phyloP scores from a whole-genome alignment of 2,797 vertebrate genomes.

The Crenichthys baileyi region DNA sequence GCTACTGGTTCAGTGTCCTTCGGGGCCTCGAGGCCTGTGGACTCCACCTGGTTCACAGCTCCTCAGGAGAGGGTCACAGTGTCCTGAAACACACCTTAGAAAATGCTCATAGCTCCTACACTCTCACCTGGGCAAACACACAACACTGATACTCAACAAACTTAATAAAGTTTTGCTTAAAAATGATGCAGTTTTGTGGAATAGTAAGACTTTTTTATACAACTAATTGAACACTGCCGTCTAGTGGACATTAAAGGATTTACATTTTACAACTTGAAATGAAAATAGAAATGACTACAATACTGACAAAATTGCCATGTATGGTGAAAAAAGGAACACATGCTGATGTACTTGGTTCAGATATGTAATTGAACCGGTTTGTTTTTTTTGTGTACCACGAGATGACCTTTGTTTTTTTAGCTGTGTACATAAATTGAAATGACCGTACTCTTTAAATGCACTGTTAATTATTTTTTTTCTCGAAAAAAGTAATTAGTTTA shows the following conservation, averaged over 20 bases:
- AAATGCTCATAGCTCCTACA: constrained; percentile 77
- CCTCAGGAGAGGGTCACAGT: constrained; percentile 65
- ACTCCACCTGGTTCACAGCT: constrained; percentile 74
- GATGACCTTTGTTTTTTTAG: background rate
- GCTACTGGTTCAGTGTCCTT: constrained; percentile 83
- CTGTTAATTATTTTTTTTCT: background rate
- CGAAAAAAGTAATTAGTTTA: background rate
- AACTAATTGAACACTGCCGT: constrained; percentile 43
- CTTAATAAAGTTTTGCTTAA: background rate
- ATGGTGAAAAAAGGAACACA: background rate
- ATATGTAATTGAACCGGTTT: background rate
- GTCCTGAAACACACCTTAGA: constrained; percentile 68
- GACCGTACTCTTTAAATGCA: background rate
- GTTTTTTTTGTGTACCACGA: background rate
- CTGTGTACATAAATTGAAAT: background rate
- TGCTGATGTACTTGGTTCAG: background rate
- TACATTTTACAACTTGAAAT: constrained; percentile 8
- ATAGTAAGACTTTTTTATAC: background rate
- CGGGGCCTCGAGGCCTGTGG: constrained; percentile 69
- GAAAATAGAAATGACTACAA: background rate
- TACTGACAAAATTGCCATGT: constrained; percentile 10
- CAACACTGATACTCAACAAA: constrained; percentile 41
- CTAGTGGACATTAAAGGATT: constrained; percentile 61
- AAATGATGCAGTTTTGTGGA: constrained; percentile 9
- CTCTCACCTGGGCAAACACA: constrained; percentile 81